Evolutionary conservation across 2,113 vertebrate species (phyloP), one percentile per base, ranked within the genome.

Genomic region (Thermophis baileyi): DNA sequence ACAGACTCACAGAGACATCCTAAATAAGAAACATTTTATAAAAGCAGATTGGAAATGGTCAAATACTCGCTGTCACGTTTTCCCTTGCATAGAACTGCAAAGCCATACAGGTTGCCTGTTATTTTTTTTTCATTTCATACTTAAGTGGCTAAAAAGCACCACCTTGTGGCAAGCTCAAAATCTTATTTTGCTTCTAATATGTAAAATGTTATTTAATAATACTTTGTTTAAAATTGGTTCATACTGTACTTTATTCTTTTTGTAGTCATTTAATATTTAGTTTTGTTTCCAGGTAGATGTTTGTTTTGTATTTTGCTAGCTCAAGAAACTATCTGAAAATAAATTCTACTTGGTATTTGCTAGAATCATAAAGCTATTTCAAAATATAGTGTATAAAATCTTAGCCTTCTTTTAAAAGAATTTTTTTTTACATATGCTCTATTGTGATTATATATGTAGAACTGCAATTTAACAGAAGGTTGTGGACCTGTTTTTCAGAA

Each of bases 71-170:
- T 60, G 54, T 54, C 30, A 74, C 14, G 74, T 7, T 50, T 20
- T 54, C 14, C 49, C 40, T 44, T 53, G 27, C 40, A 30, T 6
- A 74, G 20, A 89, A 53, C 24, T 46, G 8, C 46, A 3, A 24
- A 74, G 24, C n/a, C 8, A 54, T 40, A 54, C 11, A 24, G 60
- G 16, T 30, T 20, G 4, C n/a, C 35, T 74, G 22, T 53, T 74
- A 89, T 7, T 55, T 53, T 46, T 53, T 46, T 25, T 74, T 27
- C 18, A n/a, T 14, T 24, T 9, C 18, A 47, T 6, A n/a, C 47
- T 27, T 85, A 55, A 92, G 9, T 14, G 60, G 91, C 49, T 91
- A 85, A 87, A 89, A 46, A 89, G 91, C 35, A 74, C 91, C 91
- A 92, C 81, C 91, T 24, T 92, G 87, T 92, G 91, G 91, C 24